A percentile compares a stretch with the other conserved stretches of the same genome.
Evolutionary conservation across 2,888 invertebrate genomes (phyloP).

Genomic region (Nowickia ferox): DNA sequence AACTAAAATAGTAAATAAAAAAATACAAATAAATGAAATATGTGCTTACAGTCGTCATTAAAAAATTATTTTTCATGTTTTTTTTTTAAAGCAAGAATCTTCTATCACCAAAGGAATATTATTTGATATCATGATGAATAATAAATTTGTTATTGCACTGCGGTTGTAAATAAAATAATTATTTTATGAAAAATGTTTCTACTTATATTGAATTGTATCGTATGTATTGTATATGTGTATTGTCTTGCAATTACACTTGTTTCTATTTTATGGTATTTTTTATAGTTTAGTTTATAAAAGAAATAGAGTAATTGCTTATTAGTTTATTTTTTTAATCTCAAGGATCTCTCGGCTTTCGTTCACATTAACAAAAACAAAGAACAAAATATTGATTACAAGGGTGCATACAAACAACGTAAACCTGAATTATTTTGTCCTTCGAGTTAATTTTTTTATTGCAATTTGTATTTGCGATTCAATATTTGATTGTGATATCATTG

Average conservation of each 20-base stretch:
- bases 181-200: slow-evolving; percentile 29
- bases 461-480: not conserved
- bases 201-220: not conserved
- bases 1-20: slow-evolving; percentile 6
- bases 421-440: too few relatives aligned
- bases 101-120: not conserved
- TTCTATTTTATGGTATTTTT: slow-evolving; percentile 25
- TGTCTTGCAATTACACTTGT: slow-evolving; percentile 3
- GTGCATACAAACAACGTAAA: not conserved
- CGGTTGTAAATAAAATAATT: slow-evolving; percentile 49
- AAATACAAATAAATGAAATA: not conserved
- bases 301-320: not conserved
- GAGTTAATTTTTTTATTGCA: too few relatives aligned
- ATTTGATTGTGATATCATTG: not conserved
- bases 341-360: slow-evolving; percentile 6
- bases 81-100: not conserved
- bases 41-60: not conserved
- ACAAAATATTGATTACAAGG: not conserved
- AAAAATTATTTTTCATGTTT: slow-evolving; percentile 3
- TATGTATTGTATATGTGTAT: too few relatives aligned
- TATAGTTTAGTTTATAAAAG: slow-evolving; percentile 17
- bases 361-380: not conserved
- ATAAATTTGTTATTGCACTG: slow-evolving; percentile 1
- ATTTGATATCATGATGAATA: slow-evolving; percentile 13
- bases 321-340: slow-evolving; percentile 25